Conservation (phyloP, 37 sponge, comb jelly and placozoan species). For the Agelas oroides region DNA sequence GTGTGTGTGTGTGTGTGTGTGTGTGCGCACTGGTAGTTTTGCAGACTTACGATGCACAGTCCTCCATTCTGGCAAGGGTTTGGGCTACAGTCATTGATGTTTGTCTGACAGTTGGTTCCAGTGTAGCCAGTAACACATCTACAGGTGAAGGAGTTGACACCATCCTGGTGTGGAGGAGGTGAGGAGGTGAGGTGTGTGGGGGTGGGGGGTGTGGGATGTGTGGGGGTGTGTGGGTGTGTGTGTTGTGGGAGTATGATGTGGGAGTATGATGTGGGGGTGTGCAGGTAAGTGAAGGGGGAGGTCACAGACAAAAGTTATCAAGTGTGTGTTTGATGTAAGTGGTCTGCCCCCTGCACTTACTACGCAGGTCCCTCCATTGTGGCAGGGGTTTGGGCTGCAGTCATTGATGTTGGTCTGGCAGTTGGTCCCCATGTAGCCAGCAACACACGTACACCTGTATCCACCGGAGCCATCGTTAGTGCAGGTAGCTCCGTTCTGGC, state of each 20-base stretch:
- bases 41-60: conserved; percentile 30
- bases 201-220: no score
- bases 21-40: no score
- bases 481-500: conserved; percentile 64
- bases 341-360: no score
- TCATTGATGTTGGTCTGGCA: conserved; percentile 19
- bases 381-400: conserved; percentile 9
- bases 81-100: conserved; percentile 43
- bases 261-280: no score
- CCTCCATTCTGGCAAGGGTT: conserved; percentile 19
- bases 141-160: conserved; percentile 35
- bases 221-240: no score
- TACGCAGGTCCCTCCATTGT: conserved; percentile 3
- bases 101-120: conserved; percentile 25
- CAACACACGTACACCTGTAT: conserved; percentile 24
- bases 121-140: conserved; percentile 44
- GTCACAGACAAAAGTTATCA: no score
- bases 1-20: no score
- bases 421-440: conserved; percentile 9
- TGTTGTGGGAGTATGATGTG: no score
- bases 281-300: no score
- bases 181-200: neutral
- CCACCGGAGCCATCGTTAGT: conserved; percentile 47
- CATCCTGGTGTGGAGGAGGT: conserved; percentile 10
- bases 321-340: no score